phyloP scores from a whole-genome alignment of 2,113 vertebrate species.

The Pycnonotus jocosus region DNA sequence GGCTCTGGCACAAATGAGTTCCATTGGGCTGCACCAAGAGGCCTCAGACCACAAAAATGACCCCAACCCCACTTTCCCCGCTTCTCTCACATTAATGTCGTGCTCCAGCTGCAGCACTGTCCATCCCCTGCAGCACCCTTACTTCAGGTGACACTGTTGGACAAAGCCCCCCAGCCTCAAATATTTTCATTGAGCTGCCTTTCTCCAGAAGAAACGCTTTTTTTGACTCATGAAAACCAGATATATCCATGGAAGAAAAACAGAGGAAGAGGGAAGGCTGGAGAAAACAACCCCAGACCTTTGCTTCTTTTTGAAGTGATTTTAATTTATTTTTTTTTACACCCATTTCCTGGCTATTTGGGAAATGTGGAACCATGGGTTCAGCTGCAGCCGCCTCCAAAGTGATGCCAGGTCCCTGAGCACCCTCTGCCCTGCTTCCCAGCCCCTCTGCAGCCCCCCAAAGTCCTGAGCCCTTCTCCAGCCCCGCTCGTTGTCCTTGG shows the following conservation, averaged over 20 bases:
- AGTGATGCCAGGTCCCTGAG: accelerated
- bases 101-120: neutral
- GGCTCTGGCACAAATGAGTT: neutral
- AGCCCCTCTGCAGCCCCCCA: neutral
- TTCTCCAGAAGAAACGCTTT: neutral
- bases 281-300: neutral
- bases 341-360: accelerated
- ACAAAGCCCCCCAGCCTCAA: neutral
- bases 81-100: accelerated
- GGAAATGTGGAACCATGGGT: accelerated
- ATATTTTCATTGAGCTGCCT: accelerated
- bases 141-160: neutral
- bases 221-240: neutral
- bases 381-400: accelerated
- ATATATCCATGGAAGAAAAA: neutral
- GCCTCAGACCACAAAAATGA: neutral
- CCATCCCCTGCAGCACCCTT: neutral
- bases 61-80: neutral
- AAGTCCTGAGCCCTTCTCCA: neutral
- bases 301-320: neutral
- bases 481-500: neutral
- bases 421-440: accelerated
- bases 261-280: neutral
- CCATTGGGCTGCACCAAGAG: accelerated
- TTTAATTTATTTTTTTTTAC: neutral